A percentile compares a stretch with the other conserved stretches of the same genome.
Conservation (phyloP, 2,113 vertebrate genomes). For the Mormoops blainvillei region DNA sequence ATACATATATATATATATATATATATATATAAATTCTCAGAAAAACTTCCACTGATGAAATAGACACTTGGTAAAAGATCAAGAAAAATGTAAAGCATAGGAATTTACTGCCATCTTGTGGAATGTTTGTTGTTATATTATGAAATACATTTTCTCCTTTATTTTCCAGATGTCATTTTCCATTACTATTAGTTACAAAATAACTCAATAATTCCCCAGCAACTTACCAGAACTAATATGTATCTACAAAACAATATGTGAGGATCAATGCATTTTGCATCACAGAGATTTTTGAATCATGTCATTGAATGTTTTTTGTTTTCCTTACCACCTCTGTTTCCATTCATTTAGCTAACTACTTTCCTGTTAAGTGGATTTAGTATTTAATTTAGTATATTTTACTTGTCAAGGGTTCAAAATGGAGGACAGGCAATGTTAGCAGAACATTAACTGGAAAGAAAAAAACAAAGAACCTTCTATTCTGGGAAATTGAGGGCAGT, state of each 20-base stretch:
- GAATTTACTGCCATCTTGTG: slow-evolving; percentile 82
- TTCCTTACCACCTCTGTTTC: background rate
- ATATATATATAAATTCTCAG: slow-evolving; percentile 62
- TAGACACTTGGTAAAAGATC: slow-evolving; percentile 47
- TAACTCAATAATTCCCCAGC: background rate
- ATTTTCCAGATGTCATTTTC: background rate
- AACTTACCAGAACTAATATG: slow-evolving; percentile 8
- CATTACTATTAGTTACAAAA: slow-evolving; percentile 23
- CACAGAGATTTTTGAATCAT: background rate
- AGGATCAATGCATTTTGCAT: background rate
- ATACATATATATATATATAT: background rate
- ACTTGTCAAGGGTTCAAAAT: background rate
- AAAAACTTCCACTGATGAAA: slow-evolving; percentile 71
- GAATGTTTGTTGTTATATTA: background rate
- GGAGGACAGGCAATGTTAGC: background rate
- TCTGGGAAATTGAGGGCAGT: background rate
- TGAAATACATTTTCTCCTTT: background rate
- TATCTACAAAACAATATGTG: background rate
- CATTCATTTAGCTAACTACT: background rate
- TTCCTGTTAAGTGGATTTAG: background rate
- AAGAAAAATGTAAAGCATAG: slow-evolving; percentile 59
- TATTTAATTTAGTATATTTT: slow-evolving; percentile 12
- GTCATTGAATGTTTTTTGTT: background rate
- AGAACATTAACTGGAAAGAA: background rate
- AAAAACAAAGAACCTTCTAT: background rate